phyloP scores from a whole-genome alignment of 2,888 invertebrate genomes.

The Hirtodrosophila duncani region DNA sequence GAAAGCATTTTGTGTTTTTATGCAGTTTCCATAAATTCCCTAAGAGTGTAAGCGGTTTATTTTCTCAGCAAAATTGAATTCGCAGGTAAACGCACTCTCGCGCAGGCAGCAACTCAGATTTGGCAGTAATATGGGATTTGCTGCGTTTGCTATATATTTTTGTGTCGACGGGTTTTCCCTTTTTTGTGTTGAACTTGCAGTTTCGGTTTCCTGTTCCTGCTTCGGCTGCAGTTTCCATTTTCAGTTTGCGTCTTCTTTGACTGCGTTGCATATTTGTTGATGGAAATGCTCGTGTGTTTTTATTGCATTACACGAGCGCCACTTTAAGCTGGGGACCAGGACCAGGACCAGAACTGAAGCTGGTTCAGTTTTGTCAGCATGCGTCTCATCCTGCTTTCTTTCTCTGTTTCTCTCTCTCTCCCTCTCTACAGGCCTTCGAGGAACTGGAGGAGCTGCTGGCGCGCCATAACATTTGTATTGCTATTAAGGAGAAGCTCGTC shows the following conservation, averaged over 20 bases:
- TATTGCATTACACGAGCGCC: slow-evolving; percentile 8
- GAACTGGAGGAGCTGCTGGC: slow-evolving; percentile 92
- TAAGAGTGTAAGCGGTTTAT: no score
- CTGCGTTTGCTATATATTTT: no score
- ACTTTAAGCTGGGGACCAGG: slow-evolving; percentile 16
- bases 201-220: background rate
- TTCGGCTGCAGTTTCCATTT: background rate
- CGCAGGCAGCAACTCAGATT: no score
- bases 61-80: no score
- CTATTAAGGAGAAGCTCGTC: slow-evolving; percentile 94
- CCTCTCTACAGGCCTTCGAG: slow-evolving; percentile 90
- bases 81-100: no score
- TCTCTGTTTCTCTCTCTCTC: slow-evolving; percentile 13
- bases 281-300: slow-evolving; percentile 24
- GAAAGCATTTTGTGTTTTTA: no score
- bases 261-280: slow-evolving; percentile 25
- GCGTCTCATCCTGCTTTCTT: slow-evolving; percentile 6
- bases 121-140: no score
- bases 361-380: background rate
- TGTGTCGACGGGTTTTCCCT: no score
- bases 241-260: background rate
- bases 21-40: no score
- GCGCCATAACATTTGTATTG: slow-evolving; percentile 92
- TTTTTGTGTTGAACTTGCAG: no score
- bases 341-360: background rate